phyloP scores from a whole-genome alignment of 2,113 vertebrate species.

The Rutilus rutilus region DNA sequence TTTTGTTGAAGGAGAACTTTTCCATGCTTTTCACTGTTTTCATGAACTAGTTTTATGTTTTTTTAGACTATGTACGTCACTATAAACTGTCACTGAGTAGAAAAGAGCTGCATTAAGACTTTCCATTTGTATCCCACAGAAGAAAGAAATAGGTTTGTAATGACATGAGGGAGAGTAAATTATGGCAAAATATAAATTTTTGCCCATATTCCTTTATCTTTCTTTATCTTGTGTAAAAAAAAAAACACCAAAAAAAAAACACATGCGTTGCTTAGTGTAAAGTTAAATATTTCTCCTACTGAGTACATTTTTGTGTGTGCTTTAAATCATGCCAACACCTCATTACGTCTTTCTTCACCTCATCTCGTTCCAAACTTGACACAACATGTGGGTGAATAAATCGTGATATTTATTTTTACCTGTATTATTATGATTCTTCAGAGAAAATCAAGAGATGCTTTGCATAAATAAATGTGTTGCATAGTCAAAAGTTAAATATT shows the following conservation, averaged over 20 bases:
- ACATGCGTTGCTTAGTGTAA: not conserved
- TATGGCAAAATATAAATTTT: not conserved
- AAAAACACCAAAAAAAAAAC: no score
- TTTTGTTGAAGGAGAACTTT: not conserved
- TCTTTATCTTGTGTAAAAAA: not conserved
- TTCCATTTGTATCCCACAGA: not conserved
- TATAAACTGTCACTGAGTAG: not conserved
- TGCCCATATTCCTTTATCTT: not conserved
- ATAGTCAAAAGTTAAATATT: no score
- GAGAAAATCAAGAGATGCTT: not conserved
- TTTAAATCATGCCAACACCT: not conserved
- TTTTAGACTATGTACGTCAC: not conserved
- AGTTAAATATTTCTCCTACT: not conserved
- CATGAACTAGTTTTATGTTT: not conserved
- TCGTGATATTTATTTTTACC: not conserved
- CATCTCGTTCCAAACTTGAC: not conserved
- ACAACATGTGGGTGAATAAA: not conserved
- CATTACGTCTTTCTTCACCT: not conserved
- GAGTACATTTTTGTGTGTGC: not conserved
- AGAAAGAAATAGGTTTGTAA: not conserved
- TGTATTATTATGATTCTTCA: not conserved
- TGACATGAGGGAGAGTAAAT: not conserved
- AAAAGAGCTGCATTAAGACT: not conserved
- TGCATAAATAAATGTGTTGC: not conserved
- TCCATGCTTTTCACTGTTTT: not conserved